These are phyloP conservation scores for Myanophis thanlyinensis DNA, from an alignment of 2,113 vertebrate species.

Conservation along the genomic window DNA sequence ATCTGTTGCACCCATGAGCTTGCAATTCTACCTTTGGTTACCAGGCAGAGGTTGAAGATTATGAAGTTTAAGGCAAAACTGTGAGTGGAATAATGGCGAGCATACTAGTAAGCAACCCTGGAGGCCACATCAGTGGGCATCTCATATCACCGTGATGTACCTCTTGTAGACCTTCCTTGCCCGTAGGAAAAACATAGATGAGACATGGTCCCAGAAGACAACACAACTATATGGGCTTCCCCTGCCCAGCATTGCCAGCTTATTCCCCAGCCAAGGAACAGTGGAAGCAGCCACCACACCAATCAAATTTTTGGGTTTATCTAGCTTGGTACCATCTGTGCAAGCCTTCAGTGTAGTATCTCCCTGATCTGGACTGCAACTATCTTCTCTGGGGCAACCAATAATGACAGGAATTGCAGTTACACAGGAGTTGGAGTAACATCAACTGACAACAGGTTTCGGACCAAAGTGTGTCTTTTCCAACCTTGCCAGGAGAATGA, in stretches of 20 bases:
- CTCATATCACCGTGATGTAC: neutral
- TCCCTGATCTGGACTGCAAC: neutral
- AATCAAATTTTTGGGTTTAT: neutral
- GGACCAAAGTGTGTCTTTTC: neutral
- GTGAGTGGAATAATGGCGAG: neutral
- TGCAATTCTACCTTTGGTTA: neutral
- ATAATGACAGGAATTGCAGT: neutral
- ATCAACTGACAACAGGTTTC: neutral
- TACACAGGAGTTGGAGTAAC: neutral
- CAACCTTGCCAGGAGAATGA: neutral
- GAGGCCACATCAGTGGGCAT: neutral
- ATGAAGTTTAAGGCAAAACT: neutral
- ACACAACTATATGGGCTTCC: neutral
- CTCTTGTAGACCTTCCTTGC: neutral
- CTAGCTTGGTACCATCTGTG: neutral
- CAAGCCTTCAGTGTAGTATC: neutral
- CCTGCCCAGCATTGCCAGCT: neutral
- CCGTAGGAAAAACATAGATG: neutral
- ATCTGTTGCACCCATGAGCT: neutral
- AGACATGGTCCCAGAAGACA: neutral
- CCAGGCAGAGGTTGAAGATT: neutral
- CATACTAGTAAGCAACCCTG: neutral
- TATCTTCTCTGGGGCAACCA: neutral
- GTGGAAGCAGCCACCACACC: neutral
- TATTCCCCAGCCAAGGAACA: neutral